Evolutionary conservation across 2,888 invertebrate genomes (phyloP).

Genomic region (Icerya purchasi): DNA sequence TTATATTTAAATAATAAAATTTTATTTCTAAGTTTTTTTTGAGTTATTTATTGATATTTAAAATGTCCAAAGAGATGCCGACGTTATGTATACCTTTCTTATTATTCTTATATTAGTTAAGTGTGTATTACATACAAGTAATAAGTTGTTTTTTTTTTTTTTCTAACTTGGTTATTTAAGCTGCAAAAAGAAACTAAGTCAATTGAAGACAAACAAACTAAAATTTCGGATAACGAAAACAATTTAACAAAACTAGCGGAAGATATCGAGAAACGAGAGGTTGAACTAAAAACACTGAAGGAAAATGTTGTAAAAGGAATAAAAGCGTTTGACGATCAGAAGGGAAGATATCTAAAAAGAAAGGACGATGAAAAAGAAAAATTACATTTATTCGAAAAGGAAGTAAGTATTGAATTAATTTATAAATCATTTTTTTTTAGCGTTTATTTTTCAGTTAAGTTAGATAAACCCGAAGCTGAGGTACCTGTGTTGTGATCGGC

Average conservation of each 20-base stretch:
- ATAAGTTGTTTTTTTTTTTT: too few species aligned
- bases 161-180: neutral
- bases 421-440: too few species aligned
- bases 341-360: neutral
- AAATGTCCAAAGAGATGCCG: too few species aligned
- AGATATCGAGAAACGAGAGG: neutral
- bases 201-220: neutral
- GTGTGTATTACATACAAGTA: too few species aligned
- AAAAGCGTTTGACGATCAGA: neutral
- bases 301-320: neutral
- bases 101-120: too few species aligned
- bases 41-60: neutral
- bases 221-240: neutral
- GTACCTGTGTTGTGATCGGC: too few species aligned
- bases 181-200: slow-evolving; percentile 3
- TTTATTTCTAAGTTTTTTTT: neutral
- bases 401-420: too few species aligned
- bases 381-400: too few species aligned
- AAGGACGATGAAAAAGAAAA: neutral
- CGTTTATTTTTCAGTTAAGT: too few species aligned
- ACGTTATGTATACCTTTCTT: too few species aligned
- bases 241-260: neutral
- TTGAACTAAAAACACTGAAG: neutral
- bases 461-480: too few species aligned
- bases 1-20: neutral